Base-by-base conservation (phyloP, 2,113 vertebrate genomes). In the Ophiodon elongatus region DNA sequence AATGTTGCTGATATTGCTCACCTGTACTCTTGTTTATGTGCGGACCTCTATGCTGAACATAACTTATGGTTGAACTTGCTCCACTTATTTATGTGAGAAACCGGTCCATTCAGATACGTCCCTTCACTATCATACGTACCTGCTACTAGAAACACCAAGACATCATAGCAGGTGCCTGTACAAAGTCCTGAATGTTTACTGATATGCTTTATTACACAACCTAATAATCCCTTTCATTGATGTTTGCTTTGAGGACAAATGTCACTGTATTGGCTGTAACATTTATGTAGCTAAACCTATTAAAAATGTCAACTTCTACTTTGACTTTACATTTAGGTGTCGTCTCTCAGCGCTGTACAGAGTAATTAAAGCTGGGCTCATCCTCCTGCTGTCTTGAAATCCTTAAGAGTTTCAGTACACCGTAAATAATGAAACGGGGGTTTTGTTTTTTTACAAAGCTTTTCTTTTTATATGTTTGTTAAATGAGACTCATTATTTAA, bases 401-500 rank as follows among this genome's bases (percentile, higher is more conserved):
- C 59, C 33, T 43, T 31, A 57, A n/a, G 19, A 73, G 63, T 71
- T 56, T 60, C 19, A 39, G 29, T 71, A 31, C 63, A 43, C 59
- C 47, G 41, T 75, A 72, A 70, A 73, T 72, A 86, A 68, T 59
- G 45, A 64, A 56, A 33, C 67, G 21, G 17, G 37, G 29, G 29
- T 4, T 27, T 52, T 57, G 43, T 13, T 80, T 89, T 64, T 70
- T 19, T 23, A 70, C 56, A 27, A 64, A 76, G 73, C 50, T 7
- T 75, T 82, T 63, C 15, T 69, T 27, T 43, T 45, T 65, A 45
- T 57, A 56, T 66, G 31, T 80, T 74, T 66, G 54, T 70, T 78
- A 56, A 29, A 6, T 72, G 62, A 62, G 35, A 39, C 62, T 67
- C 56, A 43, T 77, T 87, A 80, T 78, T 85, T 27, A 68, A 33